A percentile compares a stretch with the other conserved stretches of the same genome.
These are phyloP conservation scores for Pyralis farinalis DNA, from an alignment of 2,888 invertebrate species.

Conservation along the genomic window DNA sequence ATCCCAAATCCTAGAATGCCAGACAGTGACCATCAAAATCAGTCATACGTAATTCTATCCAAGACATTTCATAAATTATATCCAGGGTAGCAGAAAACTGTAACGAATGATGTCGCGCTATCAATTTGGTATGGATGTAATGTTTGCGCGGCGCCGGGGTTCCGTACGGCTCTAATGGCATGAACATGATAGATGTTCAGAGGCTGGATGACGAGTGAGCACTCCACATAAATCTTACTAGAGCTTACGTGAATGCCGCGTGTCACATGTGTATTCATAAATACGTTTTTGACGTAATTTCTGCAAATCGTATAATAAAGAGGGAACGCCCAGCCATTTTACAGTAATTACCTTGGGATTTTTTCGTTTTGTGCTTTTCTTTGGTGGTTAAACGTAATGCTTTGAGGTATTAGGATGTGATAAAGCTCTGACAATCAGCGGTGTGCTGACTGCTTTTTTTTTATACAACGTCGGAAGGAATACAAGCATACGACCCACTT, in stretches of 20 bases:
- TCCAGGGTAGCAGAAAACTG: background rate
- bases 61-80: background rate
- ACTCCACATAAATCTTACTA: constrained; percentile 15
- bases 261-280: constrained; percentile 1
- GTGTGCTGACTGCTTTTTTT: no score
- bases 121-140: constrained; percentile 5
- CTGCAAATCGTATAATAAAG: background rate
- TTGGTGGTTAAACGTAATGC: no score
- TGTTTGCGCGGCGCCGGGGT: constrained; percentile 5
- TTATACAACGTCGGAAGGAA: no score
- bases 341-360: background rate
- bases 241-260: constrained; percentile 10
- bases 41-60: background rate
- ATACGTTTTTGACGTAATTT: background rate
- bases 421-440: no score
- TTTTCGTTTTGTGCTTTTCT: no score
- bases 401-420: no score
- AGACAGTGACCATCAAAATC: no score
- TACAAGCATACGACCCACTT: no score
- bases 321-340: background rate
- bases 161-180: constrained; percentile 39
- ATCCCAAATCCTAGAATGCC: no score
- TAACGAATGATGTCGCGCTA: background rate
- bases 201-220: background rate
- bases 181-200: constrained; percentile 54